Evolutionary conservation across 2,888 invertebrate genomes (phyloP), one percentile per base, ranked within the genome.

Genomic region (Lithophane socia): DNA sequence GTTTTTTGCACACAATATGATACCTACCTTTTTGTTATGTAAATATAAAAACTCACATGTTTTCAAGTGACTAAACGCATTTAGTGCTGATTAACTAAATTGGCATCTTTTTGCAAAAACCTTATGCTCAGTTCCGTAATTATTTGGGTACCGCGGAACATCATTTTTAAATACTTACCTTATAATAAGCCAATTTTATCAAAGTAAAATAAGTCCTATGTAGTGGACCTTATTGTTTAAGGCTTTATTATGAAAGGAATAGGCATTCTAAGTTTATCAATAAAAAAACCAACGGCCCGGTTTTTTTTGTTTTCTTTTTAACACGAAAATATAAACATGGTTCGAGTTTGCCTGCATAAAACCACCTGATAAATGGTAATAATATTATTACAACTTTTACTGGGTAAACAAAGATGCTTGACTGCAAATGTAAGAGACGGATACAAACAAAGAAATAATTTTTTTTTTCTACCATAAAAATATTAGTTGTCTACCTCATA

Each of bases 41-140:
- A 70, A 21, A 47, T 58, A 56, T 42, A 60, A 65, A 60, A 65
- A 66, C 18, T 65, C 58, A 64, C 49, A 24, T 42, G 70, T 83
- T 64, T 64, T 44, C 2, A 18, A 72, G 47, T 71, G 58, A 69
- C 44, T 56, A 52, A 73, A 73, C 49, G 56, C 10, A 61, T 58
- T 16, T 63, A 64, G 24, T 68, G 77, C 64, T 82, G 83, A 85
- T 77, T 85, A 77, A 82, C n/a, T 47, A 64, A 70, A 71, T 71
- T 52, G 60, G 80, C 65, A 84, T 77, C 10, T 82, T 82, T 85
- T 65, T 72, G 52, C 29, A 29, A 63, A 82, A 77, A 56, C 4
- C 3, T 16, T 66, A 0, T n/a, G 49, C 2, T 10, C 24, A 85
- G 56, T 76, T 85, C 68, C 85, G 82, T 71, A 77, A 72, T 29